Percentiles rank a stretch among this genome's conserved stretches.
Conservation (phyloP, 2,797 vertebrate species). For the Okamejei kenojei region DNA sequence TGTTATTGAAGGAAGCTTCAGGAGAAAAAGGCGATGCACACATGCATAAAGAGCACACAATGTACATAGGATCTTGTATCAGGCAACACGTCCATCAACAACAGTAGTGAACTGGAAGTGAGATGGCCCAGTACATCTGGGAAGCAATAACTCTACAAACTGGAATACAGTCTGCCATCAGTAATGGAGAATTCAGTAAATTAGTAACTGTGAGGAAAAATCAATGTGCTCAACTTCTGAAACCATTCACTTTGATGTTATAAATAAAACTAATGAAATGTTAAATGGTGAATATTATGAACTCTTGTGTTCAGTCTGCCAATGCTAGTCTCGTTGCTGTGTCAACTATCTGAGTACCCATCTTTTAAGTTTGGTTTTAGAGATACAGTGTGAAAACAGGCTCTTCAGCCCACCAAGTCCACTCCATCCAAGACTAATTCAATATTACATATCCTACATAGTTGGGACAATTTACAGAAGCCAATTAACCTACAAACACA, state of each 20-base stretch:
- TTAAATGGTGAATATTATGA: too few species aligned
- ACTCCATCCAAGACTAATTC: too few species aligned
- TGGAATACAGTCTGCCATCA: neutral
- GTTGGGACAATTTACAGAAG: too few species aligned
- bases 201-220: neutral
- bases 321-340: too few species aligned
- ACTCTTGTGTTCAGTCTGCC: too few species aligned
- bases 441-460: too few species aligned
- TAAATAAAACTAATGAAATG: too few species aligned
- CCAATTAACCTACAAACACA: too few species aligned
- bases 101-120: neutral
- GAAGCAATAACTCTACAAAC: neutral
- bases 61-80: neutral
- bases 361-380: too few species aligned
- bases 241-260: neutral
- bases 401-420: too few species aligned
- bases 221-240: neutral
- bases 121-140: neutral
- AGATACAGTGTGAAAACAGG: too few species aligned
- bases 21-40: neutral
- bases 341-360: too few species aligned
- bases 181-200: neutral
- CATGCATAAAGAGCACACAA: neutral
- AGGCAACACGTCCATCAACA: neutral
- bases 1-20: neutral